These are phyloP conservation scores for Dipodomys merriami DNA, from an alignment of 2,113 vertebrate species.

Conservation along the genomic window DNA sequence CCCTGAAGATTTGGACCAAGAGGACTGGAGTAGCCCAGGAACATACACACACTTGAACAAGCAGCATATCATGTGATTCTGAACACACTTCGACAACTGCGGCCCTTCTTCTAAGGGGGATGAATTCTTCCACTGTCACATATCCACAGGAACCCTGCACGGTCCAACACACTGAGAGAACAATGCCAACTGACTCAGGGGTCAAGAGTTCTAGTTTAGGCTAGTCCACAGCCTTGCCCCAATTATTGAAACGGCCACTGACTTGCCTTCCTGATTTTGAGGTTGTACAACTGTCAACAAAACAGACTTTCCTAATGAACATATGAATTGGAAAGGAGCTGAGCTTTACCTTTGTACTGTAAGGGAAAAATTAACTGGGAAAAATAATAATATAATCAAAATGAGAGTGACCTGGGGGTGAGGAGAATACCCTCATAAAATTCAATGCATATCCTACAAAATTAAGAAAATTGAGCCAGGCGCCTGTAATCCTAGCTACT, in stretches of 20 bases:
- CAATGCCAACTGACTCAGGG: conserved; percentile 4
- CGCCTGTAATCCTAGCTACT: too few relatives aligned
- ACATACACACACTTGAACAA: neutral
- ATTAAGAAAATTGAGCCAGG: too few relatives aligned
- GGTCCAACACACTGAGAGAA: neutral
- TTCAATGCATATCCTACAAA: too few relatives aligned
- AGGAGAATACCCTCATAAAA: too few relatives aligned
- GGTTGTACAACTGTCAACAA: neutral
- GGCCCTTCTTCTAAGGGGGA: neutral
- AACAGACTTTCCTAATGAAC: neutral
- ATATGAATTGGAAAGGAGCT: neutral
- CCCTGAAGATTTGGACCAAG: neutral
- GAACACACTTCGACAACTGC: conserved; percentile 1
- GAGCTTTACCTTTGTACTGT: conserved; percentile 27
- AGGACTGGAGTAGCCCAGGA: neutral
- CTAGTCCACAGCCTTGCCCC: neutral
- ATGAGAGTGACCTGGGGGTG: neutral
- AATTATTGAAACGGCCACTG: neutral
- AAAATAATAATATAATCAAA: conserved; percentile 18
- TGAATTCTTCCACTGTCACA: neutral
- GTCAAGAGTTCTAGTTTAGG: conserved; percentile 5
- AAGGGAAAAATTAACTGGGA: conserved; percentile 10
- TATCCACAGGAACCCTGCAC: neutral
- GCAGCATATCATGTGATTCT: neutral
- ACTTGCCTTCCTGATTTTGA: conserved; percentile 14